These are phyloP conservation scores for Nymphalis polychloros DNA, from an alignment of 2,888 invertebrate genomes.

Conservation along the genomic window DNA sequence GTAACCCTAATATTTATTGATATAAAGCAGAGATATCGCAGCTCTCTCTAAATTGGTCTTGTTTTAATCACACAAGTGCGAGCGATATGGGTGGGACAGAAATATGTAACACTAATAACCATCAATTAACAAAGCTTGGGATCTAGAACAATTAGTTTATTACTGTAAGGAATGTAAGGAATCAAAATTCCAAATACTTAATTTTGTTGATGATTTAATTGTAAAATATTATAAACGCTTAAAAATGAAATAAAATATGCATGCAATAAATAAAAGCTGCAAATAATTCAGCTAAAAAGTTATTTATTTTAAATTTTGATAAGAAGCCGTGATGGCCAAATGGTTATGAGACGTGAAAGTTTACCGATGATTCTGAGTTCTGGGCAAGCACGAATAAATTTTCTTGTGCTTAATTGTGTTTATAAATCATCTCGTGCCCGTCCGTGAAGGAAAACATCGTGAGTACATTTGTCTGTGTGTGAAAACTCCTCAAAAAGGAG, in stretches of 20 bases:
- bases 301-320: no score
- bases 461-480: no score
- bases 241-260: background rate
- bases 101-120: constrained; percentile 77
- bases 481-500: no score
- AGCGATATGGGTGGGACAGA: constrained; percentile 56
- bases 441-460: no score
- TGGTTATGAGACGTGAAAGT: no score
- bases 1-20: constrained; percentile 37
- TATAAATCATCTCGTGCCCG: no score
- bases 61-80: constrained; percentile 57
- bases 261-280: background rate
- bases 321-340: no score
- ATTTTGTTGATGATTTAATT: constrained; percentile 21
- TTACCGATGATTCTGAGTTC: no score
- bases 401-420: no score
- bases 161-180: constrained; percentile 47
- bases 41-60: constrained; percentile 55
- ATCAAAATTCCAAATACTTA: constrained; percentile 42
- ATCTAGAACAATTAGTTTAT: constrained; percentile 57
- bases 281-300: no score
- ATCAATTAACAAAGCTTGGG: constrained; percentile 76
- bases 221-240: constrained; percentile 1
- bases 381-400: no score
- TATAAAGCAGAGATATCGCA: constrained; percentile 31